phyloP scores from a whole-genome alignment of 2,888 invertebrate genomes.

The Eustalomyia histrio region DNA sequence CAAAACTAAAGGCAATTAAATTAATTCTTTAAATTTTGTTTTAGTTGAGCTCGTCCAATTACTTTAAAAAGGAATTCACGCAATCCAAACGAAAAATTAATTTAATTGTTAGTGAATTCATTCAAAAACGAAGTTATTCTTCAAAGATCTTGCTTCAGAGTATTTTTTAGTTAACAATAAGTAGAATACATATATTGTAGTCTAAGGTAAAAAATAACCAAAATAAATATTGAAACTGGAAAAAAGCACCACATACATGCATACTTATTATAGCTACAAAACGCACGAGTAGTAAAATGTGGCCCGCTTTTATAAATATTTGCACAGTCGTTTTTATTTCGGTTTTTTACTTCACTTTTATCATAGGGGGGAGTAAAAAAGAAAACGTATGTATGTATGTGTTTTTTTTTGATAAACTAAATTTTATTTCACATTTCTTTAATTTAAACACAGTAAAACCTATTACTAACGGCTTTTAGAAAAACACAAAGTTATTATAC shows the following conservation, averaged over 20 bases:
- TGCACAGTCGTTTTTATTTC: constrained; percentile 75
- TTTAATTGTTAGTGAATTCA: too few species aligned
- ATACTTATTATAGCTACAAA: neutral
- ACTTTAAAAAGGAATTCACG: too few species aligned
- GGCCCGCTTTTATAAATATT: constrained; percentile 77
- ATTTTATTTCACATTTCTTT: constrained; percentile 46
- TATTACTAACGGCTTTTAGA: too few species aligned
- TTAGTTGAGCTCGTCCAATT: too few species aligned
- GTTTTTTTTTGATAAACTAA: constrained; percentile 54
- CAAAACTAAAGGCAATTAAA: too few species aligned
- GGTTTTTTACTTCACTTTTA: constrained; percentile 48
- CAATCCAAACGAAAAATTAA: too few species aligned
- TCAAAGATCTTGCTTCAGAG: too few species aligned
- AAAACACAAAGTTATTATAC: too few species aligned
- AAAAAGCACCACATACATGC: constrained; percentile 30
- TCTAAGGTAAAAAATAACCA: constrained; percentile 48
- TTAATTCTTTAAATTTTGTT: too few species aligned
- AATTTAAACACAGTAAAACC: constrained; percentile 12
- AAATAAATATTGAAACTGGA: constrained; percentile 48
- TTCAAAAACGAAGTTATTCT: too few species aligned
- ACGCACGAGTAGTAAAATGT: constrained; percentile 68
- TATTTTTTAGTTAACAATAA: constrained; percentile 6
- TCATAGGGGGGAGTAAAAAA: constrained; percentile 25
- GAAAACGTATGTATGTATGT: constrained; percentile 26
- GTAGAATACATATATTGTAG: constrained; percentile 7